A percentile compares a stretch with the other conserved stretches of the same genome.
These are phyloP conservation scores for Neodon shergylaensis DNA, from an alignment of 2,113 vertebrate genomes.

Conservation along the genomic window DNA sequence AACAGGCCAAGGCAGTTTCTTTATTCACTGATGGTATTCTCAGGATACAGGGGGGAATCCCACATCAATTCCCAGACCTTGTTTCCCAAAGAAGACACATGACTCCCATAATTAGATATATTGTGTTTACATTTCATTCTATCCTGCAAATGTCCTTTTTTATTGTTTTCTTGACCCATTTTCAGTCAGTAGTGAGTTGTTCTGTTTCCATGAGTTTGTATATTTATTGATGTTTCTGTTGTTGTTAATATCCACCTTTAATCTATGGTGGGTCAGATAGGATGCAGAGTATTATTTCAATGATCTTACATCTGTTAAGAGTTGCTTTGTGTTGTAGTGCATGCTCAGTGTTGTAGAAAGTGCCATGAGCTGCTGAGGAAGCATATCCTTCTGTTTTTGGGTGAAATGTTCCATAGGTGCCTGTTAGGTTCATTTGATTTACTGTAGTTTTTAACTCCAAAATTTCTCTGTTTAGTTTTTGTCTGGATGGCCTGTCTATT, in stretches of 20 bases:
- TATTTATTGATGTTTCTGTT: background rate
- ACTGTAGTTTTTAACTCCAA: background rate
- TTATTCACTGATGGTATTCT: no score
- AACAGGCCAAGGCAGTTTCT: no score
- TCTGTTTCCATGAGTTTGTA: background rate
- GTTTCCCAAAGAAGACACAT: no score
- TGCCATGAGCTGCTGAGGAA: background rate
- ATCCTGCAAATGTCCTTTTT: background rate
- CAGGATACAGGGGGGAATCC: no score
- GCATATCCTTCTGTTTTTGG: background rate
- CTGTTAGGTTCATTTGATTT: background rate
- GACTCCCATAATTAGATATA: background rate
- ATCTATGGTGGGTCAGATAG: background rate
- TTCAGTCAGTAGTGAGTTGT: background rate
- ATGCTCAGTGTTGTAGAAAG: background rate
- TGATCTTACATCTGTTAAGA: background rate
- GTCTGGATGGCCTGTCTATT: background rate
- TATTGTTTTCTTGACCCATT: background rate
- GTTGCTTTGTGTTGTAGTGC: background rate
- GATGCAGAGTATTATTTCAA: background rate
- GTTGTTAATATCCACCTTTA: background rate
- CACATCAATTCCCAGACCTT: no score
- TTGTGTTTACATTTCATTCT: background rate
- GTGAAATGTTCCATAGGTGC: background rate
- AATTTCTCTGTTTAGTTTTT: background rate